Percentiles rank a stretch among this genome's conserved stretches.
Conservation (phyloP, 2,113 vertebrate genomes). For the Ondatra zibethicus region DNA sequence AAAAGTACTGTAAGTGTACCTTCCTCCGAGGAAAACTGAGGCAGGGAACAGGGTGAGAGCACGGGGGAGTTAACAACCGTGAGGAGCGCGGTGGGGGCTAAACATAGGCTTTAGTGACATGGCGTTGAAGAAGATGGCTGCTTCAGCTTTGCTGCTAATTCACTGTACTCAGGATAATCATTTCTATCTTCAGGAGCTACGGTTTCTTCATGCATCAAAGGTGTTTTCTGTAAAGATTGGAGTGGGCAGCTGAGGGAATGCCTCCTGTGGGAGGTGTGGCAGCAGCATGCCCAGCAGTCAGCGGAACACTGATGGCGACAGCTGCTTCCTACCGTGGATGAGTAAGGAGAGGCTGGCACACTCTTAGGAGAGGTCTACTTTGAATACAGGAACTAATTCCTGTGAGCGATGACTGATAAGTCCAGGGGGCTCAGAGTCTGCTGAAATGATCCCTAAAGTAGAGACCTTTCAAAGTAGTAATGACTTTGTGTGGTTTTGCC, state of each 20-base stretch:
- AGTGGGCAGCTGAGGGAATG: accelerated
- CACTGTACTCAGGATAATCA: background rate
- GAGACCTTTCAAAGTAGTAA: background rate
- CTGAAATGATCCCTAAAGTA: accelerated
- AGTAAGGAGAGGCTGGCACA: background rate
- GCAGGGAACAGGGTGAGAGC: background rate
- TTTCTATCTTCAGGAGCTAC: background rate
- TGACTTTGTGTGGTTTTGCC: background rate
- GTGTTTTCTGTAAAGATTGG: background rate
- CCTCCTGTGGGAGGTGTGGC: background rate
- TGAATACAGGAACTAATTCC: background rate
- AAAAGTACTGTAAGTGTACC: no score
- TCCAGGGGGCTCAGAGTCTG: background rate
- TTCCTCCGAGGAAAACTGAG: background rate
- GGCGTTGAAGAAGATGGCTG: background rate
- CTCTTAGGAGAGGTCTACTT: background rate
- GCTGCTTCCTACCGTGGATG: background rate
- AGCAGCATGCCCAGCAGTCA: no score
- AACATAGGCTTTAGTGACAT: accelerated
- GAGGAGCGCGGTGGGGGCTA: no score
- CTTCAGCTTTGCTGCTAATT: background rate
- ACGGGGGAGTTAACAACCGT: background rate
- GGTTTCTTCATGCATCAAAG: background rate
- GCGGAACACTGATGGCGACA: accelerated
- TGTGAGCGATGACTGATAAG: background rate